Conservation (phyloP, 2,113 vertebrate species). For the Albula glossodonta region DNA sequence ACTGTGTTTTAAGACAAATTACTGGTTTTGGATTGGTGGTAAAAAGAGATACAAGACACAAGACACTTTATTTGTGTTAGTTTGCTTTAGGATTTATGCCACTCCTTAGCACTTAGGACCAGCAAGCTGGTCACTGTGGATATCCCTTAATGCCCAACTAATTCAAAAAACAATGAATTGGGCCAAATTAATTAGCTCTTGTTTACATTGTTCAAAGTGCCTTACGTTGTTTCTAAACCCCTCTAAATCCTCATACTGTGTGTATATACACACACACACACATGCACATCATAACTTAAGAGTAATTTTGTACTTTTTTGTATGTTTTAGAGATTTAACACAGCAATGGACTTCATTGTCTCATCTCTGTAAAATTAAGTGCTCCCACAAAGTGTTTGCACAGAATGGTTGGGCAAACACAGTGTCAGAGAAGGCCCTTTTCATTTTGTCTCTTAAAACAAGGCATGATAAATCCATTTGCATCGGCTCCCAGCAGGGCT, state of each 20-base stretch:
- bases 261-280: not conserved
- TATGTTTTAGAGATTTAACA: not conserved
- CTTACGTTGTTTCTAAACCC: not conserved
- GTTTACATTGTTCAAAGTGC: not conserved
- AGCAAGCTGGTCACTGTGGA: not conserved
- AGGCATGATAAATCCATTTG: conserved; percentile 1
- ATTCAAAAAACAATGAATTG: not conserved
- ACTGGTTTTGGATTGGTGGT: too few species aligned
- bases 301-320: not conserved
- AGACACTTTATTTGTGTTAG: not conserved
- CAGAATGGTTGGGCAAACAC: not conserved
- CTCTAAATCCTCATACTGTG: not conserved
- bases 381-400: not conserved
- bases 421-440: not conserved
- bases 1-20: too few species aligned
- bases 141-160: not conserved
- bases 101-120: not conserved
- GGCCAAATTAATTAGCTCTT: conserved; percentile 1
- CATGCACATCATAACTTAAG: not conserved
- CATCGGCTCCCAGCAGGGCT: not conserved
- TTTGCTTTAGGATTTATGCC: not conserved
- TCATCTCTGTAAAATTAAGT: not conserved
- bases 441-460: not conserved
- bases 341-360: not conserved
- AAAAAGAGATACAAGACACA: not conserved